Evolutionary conservation across 2,797 vertebrate species (phyloP).

Genomic region (Acrocephalus scirpaceus): DNA sequence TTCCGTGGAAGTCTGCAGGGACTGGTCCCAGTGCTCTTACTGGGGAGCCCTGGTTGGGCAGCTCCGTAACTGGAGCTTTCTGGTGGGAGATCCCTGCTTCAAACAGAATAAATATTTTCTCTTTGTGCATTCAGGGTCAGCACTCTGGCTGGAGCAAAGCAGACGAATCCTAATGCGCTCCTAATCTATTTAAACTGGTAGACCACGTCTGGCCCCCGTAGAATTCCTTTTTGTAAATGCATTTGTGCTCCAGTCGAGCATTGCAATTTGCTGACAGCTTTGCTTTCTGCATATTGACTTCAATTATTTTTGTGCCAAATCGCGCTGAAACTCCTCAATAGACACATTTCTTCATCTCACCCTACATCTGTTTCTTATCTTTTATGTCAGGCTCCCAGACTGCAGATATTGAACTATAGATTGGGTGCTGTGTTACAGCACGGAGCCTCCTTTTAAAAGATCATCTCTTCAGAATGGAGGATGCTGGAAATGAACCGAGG

Average conservation of each 20-base stretch:
- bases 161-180: not conserved
- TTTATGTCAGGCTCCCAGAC: not conserved
- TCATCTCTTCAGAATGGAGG: not conserved
- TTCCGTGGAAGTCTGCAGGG: not conserved
- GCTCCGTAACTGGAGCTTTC: not conserved
- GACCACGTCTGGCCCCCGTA: not conserved
- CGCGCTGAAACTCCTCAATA: not conserved
- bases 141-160: not conserved
- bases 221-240: not conserved
- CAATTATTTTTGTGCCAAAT: slow-evolving; percentile 35
- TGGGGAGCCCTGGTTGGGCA: not conserved
- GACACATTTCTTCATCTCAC: slow-evolving; percentile 32
- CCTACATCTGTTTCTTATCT: slow-evolving; percentile 13
- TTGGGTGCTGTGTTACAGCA: not conserved
- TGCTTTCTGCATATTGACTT: slow-evolving; percentile 36
- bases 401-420: not conserved
- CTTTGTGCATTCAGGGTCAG: not conserved
- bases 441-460: not conserved
- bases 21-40: not conserved
- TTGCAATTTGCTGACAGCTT: slow-evolving; percentile 28
- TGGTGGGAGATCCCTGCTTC: not conserved
- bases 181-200: not conserved
- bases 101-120: not conserved
- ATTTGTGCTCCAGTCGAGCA: not conserved
- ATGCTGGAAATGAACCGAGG: not conserved